Percentiles rank a stretch among this genome's conserved stretches.
Evolutionary conservation across 1,140 invertebrate species (phyloP).

Genomic region (Drosophila ohnishii): DNA sequence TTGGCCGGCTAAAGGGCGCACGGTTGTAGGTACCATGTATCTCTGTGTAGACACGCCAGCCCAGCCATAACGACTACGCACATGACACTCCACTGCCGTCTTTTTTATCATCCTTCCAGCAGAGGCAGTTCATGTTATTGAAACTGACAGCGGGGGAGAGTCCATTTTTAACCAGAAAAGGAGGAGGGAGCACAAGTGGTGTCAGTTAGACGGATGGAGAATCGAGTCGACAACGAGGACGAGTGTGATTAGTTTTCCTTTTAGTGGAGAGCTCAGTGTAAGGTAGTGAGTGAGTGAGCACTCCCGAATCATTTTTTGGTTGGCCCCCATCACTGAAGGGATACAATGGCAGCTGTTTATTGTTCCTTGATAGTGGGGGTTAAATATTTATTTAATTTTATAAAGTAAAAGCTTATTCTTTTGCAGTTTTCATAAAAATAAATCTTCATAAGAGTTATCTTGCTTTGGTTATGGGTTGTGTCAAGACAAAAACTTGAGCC

Average conservation of each 20-base stretch:
- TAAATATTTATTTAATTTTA: not conserved
- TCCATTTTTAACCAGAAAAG: constrained; percentile 38
- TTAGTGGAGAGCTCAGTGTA: not conserved
- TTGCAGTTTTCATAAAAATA: not conserved
- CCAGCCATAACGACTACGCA: constrained; percentile 34
- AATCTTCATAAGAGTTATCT: not conserved
- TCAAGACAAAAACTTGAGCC: not conserved
- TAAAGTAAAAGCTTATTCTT: not conserved
- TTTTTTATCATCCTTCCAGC: constrained; percentile 1
- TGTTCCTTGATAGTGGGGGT: not conserved
- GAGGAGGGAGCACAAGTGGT: constrained; percentile 2
- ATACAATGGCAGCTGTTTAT: no score
- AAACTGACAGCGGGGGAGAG: constrained; percentile 55
- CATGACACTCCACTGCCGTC: constrained; percentile 27
- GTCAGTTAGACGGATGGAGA: constrained; percentile 30
- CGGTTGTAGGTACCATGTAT: constrained; percentile 14
- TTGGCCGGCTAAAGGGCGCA: constrained; percentile 25
- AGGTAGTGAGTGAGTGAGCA: not conserved
- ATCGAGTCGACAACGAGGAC: constrained; percentile 12
- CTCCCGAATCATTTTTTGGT: constrained; percentile 24
- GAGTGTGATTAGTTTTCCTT: constrained; percentile 37
- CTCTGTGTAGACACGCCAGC: constrained; percentile 12
- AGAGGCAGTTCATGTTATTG: constrained; percentile 55
- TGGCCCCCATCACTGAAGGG: not conserved
- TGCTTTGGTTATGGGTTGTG: not conserved